Base-by-base conservation (phyloP, 1,140 invertebrate species). In the Bicyclus anynana region DNA sequence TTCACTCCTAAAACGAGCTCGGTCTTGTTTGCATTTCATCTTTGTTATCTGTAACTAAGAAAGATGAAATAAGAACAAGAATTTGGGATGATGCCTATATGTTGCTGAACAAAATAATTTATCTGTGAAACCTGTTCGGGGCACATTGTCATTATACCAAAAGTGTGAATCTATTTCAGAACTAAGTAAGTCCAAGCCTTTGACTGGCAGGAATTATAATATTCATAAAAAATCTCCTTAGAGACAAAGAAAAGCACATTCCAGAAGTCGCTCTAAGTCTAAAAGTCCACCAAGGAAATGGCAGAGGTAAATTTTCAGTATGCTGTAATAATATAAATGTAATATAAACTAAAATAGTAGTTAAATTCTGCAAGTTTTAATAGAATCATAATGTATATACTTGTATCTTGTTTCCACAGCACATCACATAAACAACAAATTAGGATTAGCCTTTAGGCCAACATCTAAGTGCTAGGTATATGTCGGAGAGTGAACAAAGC, bases 71-170 rank as follows among this genome's bases (percentile, higher is more conserved):
- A 13, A 95, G 93, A 92, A 93, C 94, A 0, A 96, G 96, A 71
- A 95, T 98, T 89, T 99, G 97, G 97, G 93, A 94, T 62, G 93
- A 92, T 60, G 81, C 95, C 97, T 16, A 90, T 98, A 58, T 97
- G 97, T 1, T 94, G 93, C 77, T 75, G 94, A 95, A 79, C 88
- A 93, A 21, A 92, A 93, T 89, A 92, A 90, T 59, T 91, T 94
- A 44, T 69, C 75, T 50, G 81, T 89, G 12, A 91, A 91, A 69
- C 84, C 89, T 51, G 87, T 90, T 12, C 77, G 77, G 61, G 90
- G 90, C 37, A 80, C 90, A 44, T 77, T 91, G 59, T 73, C 82
- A 16, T 86, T 90, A 58, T 91, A 90, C 72, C 90, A 91, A 72
- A 89, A 85, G 46, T 47, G 53, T 72, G 81, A 86, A 52, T 74